These are phyloP conservation scores for Monopterus albus DNA, from an alignment of 2,113 vertebrate genomes.

Conservation along the genomic window DNA sequence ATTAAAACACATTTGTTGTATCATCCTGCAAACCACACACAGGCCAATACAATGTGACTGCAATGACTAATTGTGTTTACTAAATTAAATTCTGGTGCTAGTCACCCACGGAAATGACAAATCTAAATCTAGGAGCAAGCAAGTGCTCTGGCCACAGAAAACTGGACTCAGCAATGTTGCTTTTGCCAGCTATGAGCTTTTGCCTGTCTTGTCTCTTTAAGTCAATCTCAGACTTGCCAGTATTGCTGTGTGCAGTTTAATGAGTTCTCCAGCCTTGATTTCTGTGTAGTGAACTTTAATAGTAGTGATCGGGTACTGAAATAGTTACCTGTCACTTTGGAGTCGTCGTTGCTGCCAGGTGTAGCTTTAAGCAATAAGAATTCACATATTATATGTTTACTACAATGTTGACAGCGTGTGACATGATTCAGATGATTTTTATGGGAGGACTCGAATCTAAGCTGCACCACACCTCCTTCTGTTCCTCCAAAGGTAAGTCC, in stretches of 20 bases:
- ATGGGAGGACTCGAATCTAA: neutral
- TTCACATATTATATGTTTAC: constrained; percentile 19
- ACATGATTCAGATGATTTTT: constrained; percentile 17
- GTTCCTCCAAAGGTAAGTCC: constrained; percentile 7
- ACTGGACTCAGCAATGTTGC: constrained; percentile 6
- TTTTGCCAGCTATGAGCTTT: constrained; percentile 4
- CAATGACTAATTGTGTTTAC: constrained; percentile 25
- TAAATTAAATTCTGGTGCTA: constrained; percentile 3
- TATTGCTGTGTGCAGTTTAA: constrained; percentile 15
- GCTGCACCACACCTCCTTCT: neutral
- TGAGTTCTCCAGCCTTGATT: constrained; percentile 7
- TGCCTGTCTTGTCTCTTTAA: constrained; percentile 6
- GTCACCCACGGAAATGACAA: neutral
- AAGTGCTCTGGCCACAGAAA: constrained; percentile 6
- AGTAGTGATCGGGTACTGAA: too few relatives aligned
- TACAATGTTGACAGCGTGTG: constrained; percentile 25
- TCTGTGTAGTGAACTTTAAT: constrained; percentile 22
- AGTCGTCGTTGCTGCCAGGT: neutral
- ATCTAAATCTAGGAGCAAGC: neutral
- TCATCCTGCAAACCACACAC: neutral
- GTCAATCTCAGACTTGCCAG: neutral
- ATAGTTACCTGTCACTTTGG: constrained; percentile 18
- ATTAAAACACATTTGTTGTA: constrained; percentile 32
- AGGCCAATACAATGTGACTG: neutral
- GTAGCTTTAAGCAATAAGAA: constrained; percentile 10